Evolutionary conservation across 2,113 vertebrate genomes (phyloP).

Genomic region (Anser brachyrhynchus): DNA sequence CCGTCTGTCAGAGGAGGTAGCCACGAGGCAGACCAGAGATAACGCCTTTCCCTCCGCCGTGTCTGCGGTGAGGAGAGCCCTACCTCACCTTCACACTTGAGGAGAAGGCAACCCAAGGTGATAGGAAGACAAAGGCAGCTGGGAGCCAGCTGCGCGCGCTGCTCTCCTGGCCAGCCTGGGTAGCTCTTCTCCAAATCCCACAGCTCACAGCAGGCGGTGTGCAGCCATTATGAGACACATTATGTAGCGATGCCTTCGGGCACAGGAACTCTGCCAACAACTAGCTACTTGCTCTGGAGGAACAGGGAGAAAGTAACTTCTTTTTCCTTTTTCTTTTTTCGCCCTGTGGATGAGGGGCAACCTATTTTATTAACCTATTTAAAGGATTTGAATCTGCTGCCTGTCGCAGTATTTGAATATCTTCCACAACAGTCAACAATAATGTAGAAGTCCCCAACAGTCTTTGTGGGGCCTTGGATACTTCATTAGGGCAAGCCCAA

Average conservation of each 20-base stretch:
- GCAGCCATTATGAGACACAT: conserved; percentile 3
- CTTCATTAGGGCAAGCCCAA: background rate
- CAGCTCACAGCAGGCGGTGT: conserved; percentile 23
- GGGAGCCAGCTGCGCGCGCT: background rate
- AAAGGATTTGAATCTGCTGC: background rate
- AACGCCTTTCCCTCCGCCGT: background rate
- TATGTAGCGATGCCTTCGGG: background rate
- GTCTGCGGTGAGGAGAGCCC: background rate
- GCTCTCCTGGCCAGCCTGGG: background rate
- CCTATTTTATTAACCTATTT: conserved; percentile 56
- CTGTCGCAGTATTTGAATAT: background rate
- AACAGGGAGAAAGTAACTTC: background rate
- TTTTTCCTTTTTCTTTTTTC: background rate
- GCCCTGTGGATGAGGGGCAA: background rate
- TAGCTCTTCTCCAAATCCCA: conserved; percentile 10
- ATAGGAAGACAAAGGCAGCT: background rate
- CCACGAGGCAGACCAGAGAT: too few relatives aligned
- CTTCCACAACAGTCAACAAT: background rate
- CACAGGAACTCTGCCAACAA: conserved; percentile 26
- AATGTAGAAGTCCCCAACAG: rapidly evolving
- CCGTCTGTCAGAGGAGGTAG: background rate
- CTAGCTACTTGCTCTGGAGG: background rate
- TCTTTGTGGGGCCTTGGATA: background rate
- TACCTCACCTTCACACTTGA: background rate
- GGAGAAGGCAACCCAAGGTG: background rate